Percentiles rank a stretch among this genome's conserved stretches.
Evolutionary conservation across 2,888 invertebrate genomes (phyloP).

Genomic region (Candidula unifasciata): DNA sequence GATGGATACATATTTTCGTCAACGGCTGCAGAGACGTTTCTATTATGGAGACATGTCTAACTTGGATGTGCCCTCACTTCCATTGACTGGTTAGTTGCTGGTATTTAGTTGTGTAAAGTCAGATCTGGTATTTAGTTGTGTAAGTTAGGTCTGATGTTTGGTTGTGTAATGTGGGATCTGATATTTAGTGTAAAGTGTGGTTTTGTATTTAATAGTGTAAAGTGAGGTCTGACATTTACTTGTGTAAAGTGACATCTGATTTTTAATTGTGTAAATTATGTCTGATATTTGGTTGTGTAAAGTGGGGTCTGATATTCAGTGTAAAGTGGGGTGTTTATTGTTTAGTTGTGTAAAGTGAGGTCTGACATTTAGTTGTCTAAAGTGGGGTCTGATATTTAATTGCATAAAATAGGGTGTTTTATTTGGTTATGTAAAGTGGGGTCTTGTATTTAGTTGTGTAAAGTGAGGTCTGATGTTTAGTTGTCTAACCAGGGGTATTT

Average conservation of each 20-base stretch:
- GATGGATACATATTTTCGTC: constrained; percentile 54
- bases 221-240: too few relatives aligned
- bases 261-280: neutral
- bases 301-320: constrained; percentile 65
- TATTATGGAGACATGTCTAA: constrained; percentile 89
- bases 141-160: neutral
- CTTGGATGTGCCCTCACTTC: constrained; percentile 86
- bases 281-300: neutral
- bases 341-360: too few relatives aligned
- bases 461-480: too few relatives aligned
- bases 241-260: too few relatives aligned
- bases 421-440: constrained; percentile 4
- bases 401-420: neutral
- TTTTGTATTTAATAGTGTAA: too few relatives aligned
- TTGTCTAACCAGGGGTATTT: too few relatives aligned
- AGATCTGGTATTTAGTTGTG: neutral
- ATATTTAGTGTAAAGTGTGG: constrained; percentile 44
- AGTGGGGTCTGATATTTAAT: too few relatives aligned
- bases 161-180: constrained; percentile 59
- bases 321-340: too few relatives aligned
- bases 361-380: too few relatives aligned
- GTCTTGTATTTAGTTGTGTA: constrained; percentile 62
- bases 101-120: neutral
- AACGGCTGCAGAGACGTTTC: constrained; percentile 90
- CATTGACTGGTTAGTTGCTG: constrained; percentile 85